Evolutionary conservation across 2,113 vertebrate species (phyloP), one percentile per base, ranked within the genome.

Genomic region (Sterrhoptilus dennistouni): DNA sequence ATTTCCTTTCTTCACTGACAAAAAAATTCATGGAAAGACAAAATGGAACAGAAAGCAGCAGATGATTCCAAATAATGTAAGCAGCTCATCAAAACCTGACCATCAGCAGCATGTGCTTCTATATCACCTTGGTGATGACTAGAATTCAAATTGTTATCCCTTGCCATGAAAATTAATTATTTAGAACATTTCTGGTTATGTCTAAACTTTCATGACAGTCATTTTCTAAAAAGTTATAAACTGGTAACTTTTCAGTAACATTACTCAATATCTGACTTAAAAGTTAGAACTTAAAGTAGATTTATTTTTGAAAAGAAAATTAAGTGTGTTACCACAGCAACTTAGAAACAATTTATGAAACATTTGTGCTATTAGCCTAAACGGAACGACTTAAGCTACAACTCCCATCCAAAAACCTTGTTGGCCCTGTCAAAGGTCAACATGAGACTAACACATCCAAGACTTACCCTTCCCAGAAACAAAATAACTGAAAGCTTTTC

Each of bases 321-420:
- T 12, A 74, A 79, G 53, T 70, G 21, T 47, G 25, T 91, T 95
- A 89, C 57, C 82, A 86, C 59, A 90, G 87, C 59, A 97, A 86
- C 72, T 94, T 90, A 69, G 74, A 91, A 96, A 93, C 61, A 65
- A 78, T 71, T 92, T 90, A 85, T 49, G 68, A 92, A 97, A 91
- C 33, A 83, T 80, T 93, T 93, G 76, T 86, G 65, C 86, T 93
- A 71, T 33, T 75, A 89, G 68, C 77, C 60, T 80, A 77, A 94
- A 94, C 61, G 87, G 50, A 97, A 60, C 33, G 94, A 76, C n/a
- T 80, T 81, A 78, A 79, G 36, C 44, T 89, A 49, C 27, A 64
- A 16, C 40, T 91, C 31, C 54, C 11, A 80, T 53, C 38, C 77
- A 84, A 76, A 87, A 82, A 52, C 23, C 35, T 29, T 29, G 29